Percentiles rank a stretch among this genome's conserved stretches.
Conservation (phyloP, 2,888 invertebrate genomes). For the Gisinianus flammeolus region DNA sequence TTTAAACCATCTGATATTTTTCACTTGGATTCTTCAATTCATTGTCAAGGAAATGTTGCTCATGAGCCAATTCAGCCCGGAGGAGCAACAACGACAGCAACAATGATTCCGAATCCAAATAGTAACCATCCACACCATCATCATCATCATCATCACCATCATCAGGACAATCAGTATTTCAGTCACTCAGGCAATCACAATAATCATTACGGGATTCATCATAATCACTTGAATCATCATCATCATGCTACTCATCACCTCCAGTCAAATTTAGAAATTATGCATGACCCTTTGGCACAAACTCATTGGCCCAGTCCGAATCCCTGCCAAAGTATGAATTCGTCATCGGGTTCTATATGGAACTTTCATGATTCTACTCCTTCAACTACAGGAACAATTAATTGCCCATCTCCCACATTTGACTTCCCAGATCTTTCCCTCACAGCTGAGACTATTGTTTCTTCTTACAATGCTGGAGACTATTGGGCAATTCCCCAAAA, state of each 20-base stretch:
- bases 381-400: neutral
- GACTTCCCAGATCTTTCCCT: conserved; percentile 27
- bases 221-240: conserved; percentile 14
- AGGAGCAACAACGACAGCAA: neutral
- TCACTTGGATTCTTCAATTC: conserved; percentile 47
- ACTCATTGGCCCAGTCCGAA: conserved; percentile 15
- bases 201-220: conserved; percentile 2
- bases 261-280: conserved; percentile 28
- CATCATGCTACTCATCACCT: conserved; percentile 28
- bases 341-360: too few species aligned
- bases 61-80: too few species aligned
- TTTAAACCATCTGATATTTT: conserved; percentile 57
- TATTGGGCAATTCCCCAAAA: conserved; percentile 32
- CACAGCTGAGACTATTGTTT: conserved; percentile 2
- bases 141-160: conserved; percentile 5
- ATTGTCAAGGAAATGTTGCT: neutral
- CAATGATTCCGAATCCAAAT: neutral
- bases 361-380: conserved; percentile 15
- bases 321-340: neutral
- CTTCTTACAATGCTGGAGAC: conserved; percentile 23
- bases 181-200: conserved; percentile 4
- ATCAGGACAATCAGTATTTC: conserved; percentile 7
- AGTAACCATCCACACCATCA: conserved; percentile 8
- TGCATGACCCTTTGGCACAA: conserved; percentile 21
- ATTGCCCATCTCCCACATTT: conserved; percentile 13